Conservation (phyloP, 2,888 invertebrate genomes). For the Gastrophysa polygoni region DNA sequence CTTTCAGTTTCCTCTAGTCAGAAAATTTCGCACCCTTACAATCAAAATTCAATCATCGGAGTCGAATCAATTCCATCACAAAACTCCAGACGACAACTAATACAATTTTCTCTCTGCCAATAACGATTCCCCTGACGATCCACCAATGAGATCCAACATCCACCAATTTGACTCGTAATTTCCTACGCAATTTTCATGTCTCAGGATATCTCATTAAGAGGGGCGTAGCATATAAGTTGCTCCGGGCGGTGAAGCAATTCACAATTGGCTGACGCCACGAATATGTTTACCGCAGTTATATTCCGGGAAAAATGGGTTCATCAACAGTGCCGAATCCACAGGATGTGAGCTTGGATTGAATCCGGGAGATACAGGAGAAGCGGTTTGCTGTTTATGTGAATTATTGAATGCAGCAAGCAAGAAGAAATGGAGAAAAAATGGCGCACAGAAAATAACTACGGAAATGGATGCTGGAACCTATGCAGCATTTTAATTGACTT, state of each 20-base stretch:
- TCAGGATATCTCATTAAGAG: slow-evolving; percentile 48
- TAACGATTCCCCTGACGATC: slow-evolving; percentile 37
- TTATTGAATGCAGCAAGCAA: background rate
- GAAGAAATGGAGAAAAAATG: too few species aligned
- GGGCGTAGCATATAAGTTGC: slow-evolving; percentile 45
- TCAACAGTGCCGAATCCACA: background rate
- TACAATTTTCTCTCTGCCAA: slow-evolving; percentile 38
- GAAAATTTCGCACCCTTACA: too few species aligned
- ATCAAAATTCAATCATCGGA: background rate
- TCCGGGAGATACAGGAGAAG: background rate
- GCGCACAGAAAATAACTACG: too few species aligned
- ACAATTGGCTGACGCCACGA: slow-evolving; percentile 38
- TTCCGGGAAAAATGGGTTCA: slow-evolving; percentile 12
- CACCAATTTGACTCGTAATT: slow-evolving; percentile 50
- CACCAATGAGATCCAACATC: slow-evolving; percentile 42
- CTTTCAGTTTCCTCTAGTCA: too few species aligned
- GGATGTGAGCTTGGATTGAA: slow-evolving; percentile 3
- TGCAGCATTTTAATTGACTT: too few species aligned
- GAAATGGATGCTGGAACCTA: too few species aligned
- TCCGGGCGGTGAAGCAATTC: slow-evolving; percentile 33
- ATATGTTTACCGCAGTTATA: slow-evolving; percentile 17
- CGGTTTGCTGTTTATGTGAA: background rate
- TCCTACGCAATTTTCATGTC: slow-evolving; percentile 49
- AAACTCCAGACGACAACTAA: background rate
- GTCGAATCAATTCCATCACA: background rate